Conservation (phyloP, 2,113 vertebrate species). For the Sclerurus mexicanus region DNA sequence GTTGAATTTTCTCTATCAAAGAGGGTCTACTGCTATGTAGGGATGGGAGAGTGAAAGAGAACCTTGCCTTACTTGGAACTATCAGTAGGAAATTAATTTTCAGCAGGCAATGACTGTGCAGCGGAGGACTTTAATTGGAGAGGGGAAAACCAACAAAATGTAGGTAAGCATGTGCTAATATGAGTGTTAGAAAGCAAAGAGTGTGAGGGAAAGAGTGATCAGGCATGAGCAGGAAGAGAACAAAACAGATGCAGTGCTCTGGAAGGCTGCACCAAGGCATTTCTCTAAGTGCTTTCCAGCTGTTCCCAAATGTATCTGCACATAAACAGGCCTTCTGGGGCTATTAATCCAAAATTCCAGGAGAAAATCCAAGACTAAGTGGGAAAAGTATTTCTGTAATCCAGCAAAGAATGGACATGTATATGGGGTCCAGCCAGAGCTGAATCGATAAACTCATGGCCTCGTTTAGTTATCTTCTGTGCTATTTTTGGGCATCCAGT, state of each 20-base stretch:
- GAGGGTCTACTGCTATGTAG: neutral
- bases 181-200: neutral
- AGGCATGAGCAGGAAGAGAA: neutral
- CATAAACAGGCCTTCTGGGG: neutral
- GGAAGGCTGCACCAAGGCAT: neutral
- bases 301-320: slow-evolving; percentile 32
- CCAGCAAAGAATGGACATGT: neutral
- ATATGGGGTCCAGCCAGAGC: neutral
- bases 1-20: neutral
- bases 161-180: neutral
- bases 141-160: neutral
- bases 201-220: neutral
- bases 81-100: slow-evolving; percentile 16
- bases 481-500: neutral
- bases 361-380: slow-evolving; percentile 42
- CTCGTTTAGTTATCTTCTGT: neutral
- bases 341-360: slow-evolving; percentile 25
- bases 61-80: neutral
- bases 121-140: neutral
- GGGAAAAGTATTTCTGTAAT: slow-evolving; percentile 32
- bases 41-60: neutral
- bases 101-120: neutral
- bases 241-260: neutral
- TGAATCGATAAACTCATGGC: neutral
- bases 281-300: slow-evolving; percentile 5